Conservation (phyloP, 2,113 vertebrate species). For the Cichladusa arquata region DNA sequence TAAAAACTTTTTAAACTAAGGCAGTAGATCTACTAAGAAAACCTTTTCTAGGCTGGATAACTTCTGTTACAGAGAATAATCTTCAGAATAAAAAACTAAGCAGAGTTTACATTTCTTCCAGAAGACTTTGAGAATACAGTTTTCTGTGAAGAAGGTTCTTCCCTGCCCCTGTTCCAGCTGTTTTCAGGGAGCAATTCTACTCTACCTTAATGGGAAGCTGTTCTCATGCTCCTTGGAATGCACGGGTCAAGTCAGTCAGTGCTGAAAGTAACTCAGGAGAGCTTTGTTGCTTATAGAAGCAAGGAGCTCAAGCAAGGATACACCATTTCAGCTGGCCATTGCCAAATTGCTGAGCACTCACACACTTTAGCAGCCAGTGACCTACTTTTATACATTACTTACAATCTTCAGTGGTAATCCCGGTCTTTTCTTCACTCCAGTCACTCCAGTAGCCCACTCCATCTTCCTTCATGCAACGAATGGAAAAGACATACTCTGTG, state of each 20-base stretch:
- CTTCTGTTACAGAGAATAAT: background rate
- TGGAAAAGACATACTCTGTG: constrained; percentile 79
- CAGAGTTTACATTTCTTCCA: background rate
- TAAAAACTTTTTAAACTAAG: background rate
- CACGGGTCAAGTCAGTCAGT: fast-evolving
- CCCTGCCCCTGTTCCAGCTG: fast-evolving
- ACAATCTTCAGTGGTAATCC: constrained; percentile 83
- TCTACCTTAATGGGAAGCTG: background rate
- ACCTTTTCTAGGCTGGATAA: background rate
- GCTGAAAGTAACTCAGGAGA: background rate
- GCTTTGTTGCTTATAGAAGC: background rate
- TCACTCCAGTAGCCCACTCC: constrained; percentile 84
- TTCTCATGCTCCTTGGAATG: background rate
- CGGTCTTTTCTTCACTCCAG: constrained; percentile 80
- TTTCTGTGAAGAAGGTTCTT: background rate
- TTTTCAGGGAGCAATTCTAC: background rate
- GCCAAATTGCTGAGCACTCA: background rate
- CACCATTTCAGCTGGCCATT: background rate
- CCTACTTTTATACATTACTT: constrained; percentile 51
- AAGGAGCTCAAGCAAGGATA: background rate
- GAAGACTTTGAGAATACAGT: background rate
- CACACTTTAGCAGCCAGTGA: background rate
- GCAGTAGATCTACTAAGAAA: background rate
- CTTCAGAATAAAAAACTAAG: background rate
- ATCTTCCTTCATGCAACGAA: constrained; percentile 76